Evolutionary conservation across 2,797 vertebrate species (phyloP).

Genomic region (Malurus leucopterus): DNA sequence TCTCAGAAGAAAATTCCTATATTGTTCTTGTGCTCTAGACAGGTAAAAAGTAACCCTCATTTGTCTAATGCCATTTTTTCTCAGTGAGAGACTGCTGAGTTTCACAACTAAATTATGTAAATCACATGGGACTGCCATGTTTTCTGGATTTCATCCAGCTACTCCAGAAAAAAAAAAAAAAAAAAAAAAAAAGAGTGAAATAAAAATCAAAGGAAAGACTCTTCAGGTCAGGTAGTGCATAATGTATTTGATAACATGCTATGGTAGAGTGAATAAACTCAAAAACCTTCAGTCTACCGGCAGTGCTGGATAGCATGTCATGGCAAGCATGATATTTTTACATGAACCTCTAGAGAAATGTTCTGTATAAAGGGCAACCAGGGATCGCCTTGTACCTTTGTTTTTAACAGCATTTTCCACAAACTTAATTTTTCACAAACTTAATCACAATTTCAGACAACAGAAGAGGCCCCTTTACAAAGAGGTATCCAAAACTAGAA

Average conservation of each 20-base stretch:
- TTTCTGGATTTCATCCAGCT: background rate
- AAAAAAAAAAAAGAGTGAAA: background rate
- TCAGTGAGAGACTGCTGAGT: background rate
- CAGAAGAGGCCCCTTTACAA: background rate
- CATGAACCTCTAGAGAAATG: background rate
- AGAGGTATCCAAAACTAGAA: background rate
- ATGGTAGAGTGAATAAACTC: background rate
- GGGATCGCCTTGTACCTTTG: background rate
- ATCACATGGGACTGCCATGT: background rate
- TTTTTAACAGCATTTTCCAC: background rate
- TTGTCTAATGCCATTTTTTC: background rate
- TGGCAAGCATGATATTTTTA: background rate
- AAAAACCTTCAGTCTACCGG: background rate
- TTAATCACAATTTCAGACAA: background rate
- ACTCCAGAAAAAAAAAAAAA: background rate
- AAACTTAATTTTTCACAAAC: background rate
- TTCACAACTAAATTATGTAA: background rate
- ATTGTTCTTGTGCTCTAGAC: background rate
- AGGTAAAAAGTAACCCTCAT: background rate
- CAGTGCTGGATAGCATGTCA: background rate
- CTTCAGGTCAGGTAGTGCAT: background rate
- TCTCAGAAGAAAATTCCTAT: background rate
- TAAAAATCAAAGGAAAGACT: background rate
- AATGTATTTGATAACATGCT: background rate
- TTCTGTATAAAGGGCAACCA: background rate